Base-by-base conservation (phyloP, 2,888 invertebrate genomes). In the Druceiella hillmani region DNA sequence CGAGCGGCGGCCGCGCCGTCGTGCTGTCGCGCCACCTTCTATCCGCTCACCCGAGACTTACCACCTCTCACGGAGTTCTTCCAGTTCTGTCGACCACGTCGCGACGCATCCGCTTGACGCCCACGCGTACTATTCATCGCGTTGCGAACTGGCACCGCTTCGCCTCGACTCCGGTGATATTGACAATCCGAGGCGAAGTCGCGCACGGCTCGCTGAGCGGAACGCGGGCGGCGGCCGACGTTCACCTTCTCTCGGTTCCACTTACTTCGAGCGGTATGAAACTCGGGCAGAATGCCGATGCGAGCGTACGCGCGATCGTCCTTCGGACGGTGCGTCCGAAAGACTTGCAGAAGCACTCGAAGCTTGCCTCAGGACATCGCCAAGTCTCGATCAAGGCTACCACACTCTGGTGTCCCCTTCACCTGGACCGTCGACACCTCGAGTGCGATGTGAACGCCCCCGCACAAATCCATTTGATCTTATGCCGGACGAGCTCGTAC, bases 311-410 rank as follows among this genome's bases (percentile, higher is more conserved):
- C n/a, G n/a, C n/a, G n/a, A n/a, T n/a, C n/a, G n/a, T n/a, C n/a
- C n/a, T n/a, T n/a, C n/a, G n/a, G n/a, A n/a, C n/a, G n/a, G n/a
- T n/a, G n/a, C n/a, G n/a, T n/a, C n/a, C n/a, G n/a, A n/a, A n/a
- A n/a, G n/a, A n/a, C n/a, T n/a, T n/a, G n/a, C n/a, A n/a, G n/a
- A n/a, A n/a, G n/a, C n/a, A n/a, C n/a, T n/a, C n/a, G n/a, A n/a
- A n/a, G n/a, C n/a, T n/a, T n/a, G n/a, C n/a, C n/a, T 67, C 10
- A 67, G 76, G 48, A 69, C 74, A 45, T 78, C 78, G 54, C 81
- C 85, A 26, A 83, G 79, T 53, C 66, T 85, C 25, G 87, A 87
- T 62, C 85, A 87, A 59, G 87, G 87, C 2, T 87, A 87, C 64
- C 87, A 87, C 52, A 87, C 87, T 4, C 63, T 87, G 39, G 81